A percentile compares a stretch with the other conserved stretches of the same genome.
Conservation (phyloP, 2,888 invertebrate genomes). For the Phyllotreta cruciferae region DNA sequence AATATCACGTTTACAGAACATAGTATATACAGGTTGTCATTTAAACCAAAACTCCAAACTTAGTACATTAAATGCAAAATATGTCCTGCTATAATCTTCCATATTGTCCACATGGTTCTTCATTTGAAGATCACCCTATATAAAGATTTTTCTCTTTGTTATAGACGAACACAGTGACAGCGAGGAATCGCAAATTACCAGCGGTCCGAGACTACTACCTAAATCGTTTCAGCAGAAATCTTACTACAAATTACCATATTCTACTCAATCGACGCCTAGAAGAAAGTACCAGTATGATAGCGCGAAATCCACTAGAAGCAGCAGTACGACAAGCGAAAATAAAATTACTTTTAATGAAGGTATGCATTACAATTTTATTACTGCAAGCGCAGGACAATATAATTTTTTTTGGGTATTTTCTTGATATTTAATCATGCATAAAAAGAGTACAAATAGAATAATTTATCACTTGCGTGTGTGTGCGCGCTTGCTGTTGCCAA, state of each 20-base stretch:
- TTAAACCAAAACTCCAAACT: too few relatives aligned
- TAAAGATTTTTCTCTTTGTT: slow-evolving; percentile 26
- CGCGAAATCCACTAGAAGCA: slow-evolving; percentile 57
- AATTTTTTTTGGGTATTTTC: background rate
- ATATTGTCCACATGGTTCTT: background rate
- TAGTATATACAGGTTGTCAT: too few relatives aligned
- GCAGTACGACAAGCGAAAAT: slow-evolving; percentile 60
- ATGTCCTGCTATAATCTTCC: too few relatives aligned
- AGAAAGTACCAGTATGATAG: slow-evolving; percentile 55
- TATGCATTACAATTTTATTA: slow-evolving; percentile 41
- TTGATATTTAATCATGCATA: background rate
- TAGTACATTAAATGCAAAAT: too few relatives aligned
- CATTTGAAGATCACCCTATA: background rate
- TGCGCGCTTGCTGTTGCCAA: too few relatives aligned
- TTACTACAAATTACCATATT: slow-evolving; percentile 50
- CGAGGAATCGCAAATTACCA: slow-evolving; percentile 54
- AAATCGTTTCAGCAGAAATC: slow-evolving; percentile 48
- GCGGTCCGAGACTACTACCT: slow-evolving; percentile 46
- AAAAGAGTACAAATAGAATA: too few relatives aligned
- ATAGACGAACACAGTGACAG: slow-evolving; percentile 55
- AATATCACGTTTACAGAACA: too few relatives aligned
- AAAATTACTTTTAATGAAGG: slow-evolving; percentile 66
- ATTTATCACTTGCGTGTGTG: too few relatives aligned
- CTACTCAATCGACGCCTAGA: slow-evolving; percentile 58
- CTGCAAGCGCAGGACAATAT: background rate